Conservation (phyloP, 2,888 invertebrate species). For the Petrophora chlorosata region DNA sequence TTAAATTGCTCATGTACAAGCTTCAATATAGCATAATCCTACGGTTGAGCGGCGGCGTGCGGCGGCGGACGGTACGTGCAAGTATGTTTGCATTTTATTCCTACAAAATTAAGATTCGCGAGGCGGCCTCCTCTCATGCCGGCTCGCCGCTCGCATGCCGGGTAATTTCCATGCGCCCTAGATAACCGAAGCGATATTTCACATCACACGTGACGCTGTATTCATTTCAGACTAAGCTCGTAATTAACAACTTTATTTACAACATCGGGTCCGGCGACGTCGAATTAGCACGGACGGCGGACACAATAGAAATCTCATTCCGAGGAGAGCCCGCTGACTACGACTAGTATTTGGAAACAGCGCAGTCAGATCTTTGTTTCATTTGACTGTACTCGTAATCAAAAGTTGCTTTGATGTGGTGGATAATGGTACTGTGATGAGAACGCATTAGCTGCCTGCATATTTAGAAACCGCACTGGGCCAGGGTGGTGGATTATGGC, state of each 20-base stretch:
- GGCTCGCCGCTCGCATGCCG: conserved; percentile 36
- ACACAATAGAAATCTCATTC: conserved; percentile 14
- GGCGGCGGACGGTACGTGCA: conserved; percentile 28
- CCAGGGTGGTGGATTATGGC: too few relatives aligned
- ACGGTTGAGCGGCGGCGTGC: conserved; percentile 4
- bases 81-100: conserved; percentile 65
- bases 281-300: conserved; percentile 6
- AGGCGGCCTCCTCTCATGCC: conserved; percentile 36
- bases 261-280: conserved; percentile 9
- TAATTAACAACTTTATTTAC: conserved; percentile 31
- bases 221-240: conserved; percentile 46
- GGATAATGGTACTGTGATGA: too few relatives aligned
- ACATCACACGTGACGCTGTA: conserved; percentile 54
- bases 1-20: conserved; percentile 19
- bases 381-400: too few relatives aligned
- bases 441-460: too few relatives aligned
- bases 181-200: conserved; percentile 66
- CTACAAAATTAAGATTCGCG: conserved; percentile 64
- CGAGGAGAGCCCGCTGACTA: too few relatives aligned
- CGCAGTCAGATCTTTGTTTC: conserved; percentile 1
- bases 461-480: too few relatives aligned
- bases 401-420: not conserved
- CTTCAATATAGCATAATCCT: not conserved
- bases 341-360: too few relatives aligned
- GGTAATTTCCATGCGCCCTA: conserved; percentile 61